Evolutionary conservation across 1,140 invertebrate genomes (phyloP).

Genomic region (Camponotus floridanus): DNA sequence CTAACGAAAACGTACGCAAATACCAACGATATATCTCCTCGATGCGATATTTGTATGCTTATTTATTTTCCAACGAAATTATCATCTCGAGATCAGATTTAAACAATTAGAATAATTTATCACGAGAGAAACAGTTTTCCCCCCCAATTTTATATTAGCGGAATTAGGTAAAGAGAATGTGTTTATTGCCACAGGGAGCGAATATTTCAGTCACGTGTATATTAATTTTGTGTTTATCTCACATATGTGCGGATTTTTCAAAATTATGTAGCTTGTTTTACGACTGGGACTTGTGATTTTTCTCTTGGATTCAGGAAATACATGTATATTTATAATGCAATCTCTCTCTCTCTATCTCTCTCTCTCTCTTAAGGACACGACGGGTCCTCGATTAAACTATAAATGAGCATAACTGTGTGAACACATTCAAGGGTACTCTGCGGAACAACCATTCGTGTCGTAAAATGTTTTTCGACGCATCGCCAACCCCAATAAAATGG

Average conservation of each 20-base stretch:
- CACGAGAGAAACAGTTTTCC: background rate
- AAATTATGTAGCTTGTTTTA: constrained; percentile 9
- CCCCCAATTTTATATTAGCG: background rate
- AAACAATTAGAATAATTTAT: background rate
- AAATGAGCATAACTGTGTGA: constrained; percentile 35
- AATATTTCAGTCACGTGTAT: background rate
- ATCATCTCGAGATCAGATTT: constrained; percentile 23
- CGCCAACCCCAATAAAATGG: constrained; percentile 55
- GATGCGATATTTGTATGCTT: constrained; percentile 24
- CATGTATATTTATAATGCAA: too few relatives aligned
- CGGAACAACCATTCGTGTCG: constrained; percentile 32
- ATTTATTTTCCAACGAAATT: constrained; percentile 31
- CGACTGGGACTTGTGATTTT: constrained; percentile 18
- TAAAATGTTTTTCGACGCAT: constrained; percentile 46
- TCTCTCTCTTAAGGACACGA: too few relatives aligned
- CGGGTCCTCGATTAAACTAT: constrained; percentile 32
- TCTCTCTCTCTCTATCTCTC: too few relatives aligned
- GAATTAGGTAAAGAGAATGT: background rate
- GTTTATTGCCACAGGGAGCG: background rate
- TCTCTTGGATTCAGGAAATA: too few relatives aligned
- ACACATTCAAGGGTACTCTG: constrained; percentile 21
- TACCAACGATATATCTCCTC: constrained; percentile 46
- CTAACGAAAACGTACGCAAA: constrained; percentile 40
- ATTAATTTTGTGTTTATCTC: background rate
- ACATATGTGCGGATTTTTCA: background rate